Base-by-base conservation (phyloP, 1,140 invertebrate species). In the Drosophila rhopaloa region DNA sequence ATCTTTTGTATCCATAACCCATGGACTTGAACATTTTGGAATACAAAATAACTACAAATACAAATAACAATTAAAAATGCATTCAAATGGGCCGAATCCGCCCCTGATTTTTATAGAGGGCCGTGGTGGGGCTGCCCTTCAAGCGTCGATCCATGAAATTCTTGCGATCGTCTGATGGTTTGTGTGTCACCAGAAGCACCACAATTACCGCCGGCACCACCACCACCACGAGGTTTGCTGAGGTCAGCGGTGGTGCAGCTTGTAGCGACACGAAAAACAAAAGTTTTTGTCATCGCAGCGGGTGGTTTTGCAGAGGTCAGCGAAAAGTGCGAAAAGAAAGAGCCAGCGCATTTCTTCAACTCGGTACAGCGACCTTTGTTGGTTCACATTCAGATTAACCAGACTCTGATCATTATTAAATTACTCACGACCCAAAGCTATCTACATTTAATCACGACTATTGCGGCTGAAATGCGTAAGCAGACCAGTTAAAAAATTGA, bases 191-290 rank as follows among this genome's bases (percentile, higher is more conserved):
- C 50, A 37, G 32, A 16, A 51, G 57, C 29, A 9, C 48, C 13
- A 14, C 24, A 50, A 14, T 11, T 27, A 11, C 47, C 44, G 27
- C 16, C 55, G 37, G 11, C 55, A 44, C n/a, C 51, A 38, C 11
- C n/a, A 27, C 24, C 40, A 14, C 43, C 13, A 29, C 50, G 53
- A 7, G 48, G 48, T 11, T 51, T 51, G 68, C 68, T 72, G 68
- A 72, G 68, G 35, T 72, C 68, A 72, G 68, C 66, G 29, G 51
- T 63, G 51, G 50, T 55, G 29, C 44, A 51, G 24, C 65, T 72
- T 58, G 68, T 72, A 47, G 37, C 37, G 37, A 72, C 66, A 72
- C 24, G 66, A 48, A 24, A 70, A 72, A 71, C 68, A 35, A 56
- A 61, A 71, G 65, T 37, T 29, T 48, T 27, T 32, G 41, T 6